A percentile compares a stretch with the other conserved stretches of the same genome.
These are phyloP conservation scores for Heterohyrax brucei DNA, from an alignment of 2,797 vertebrate species.

Conservation along the genomic window DNA sequence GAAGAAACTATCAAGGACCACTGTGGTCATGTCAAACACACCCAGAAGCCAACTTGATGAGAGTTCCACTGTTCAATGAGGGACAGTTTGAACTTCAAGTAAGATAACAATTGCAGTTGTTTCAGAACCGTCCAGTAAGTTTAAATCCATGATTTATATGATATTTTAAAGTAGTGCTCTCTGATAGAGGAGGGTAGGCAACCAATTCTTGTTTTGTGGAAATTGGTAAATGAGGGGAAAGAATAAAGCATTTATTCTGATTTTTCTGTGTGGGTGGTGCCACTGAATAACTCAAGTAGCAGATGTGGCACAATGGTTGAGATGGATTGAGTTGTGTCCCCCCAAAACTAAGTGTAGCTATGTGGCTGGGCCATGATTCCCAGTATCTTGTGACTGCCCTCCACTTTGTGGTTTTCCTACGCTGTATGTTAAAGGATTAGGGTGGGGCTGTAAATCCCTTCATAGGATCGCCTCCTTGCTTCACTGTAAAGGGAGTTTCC, in stretches of 20 bases:
- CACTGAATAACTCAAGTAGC: background rate
- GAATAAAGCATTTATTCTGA: constrained; percentile 39
- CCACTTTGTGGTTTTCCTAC: too few species aligned
- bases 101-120: constrained; percentile 11
- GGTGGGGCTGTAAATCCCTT: too few species aligned
- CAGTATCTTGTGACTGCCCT: too few species aligned
- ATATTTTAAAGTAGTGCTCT: background rate
- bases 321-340: too few species aligned
- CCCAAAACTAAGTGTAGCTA: too few species aligned
- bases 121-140: constrained; percentile 42
- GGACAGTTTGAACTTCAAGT: background rate
- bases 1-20: background rate
- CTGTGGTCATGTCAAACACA: background rate
- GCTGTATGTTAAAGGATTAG: too few species aligned
- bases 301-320: background rate
- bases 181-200: background rate
- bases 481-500: too few species aligned
- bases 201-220: constrained; percentile 2
- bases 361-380: too few species aligned
- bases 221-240: background rate
- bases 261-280: background rate
- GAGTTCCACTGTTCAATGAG: background rate
- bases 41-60: background rate
- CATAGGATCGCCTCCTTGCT: too few species aligned
- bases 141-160: constrained; percentile 32